These are phyloP conservation scores for Caenorhabditis briggsae DNA, from an alignment of 1,140 invertebrate species.

Conservation along the genomic window DNA sequence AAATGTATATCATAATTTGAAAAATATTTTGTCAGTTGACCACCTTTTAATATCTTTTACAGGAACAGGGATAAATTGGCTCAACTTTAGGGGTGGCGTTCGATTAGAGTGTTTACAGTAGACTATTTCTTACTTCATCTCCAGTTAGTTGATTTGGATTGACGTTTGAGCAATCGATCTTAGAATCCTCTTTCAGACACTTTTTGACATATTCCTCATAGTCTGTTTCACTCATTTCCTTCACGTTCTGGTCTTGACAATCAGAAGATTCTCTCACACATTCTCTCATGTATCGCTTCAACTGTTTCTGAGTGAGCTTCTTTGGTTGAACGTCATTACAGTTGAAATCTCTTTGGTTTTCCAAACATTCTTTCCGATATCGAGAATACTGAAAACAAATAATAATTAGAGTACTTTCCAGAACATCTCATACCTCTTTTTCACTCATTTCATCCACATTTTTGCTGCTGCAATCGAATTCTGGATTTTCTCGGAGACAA, in stretches of 20 bases:
- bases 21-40: too few species aligned
- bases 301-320: background rate
- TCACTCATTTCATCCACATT: constrained; percentile 21
- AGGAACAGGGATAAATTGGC: too few species aligned
- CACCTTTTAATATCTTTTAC: too few species aligned
- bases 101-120: background rate
- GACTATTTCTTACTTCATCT: background rate
- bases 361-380: constrained; percentile 5
- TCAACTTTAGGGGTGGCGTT: background rate
- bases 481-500: background rate
- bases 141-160: background rate
- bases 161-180: background rate
- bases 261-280: background rate
- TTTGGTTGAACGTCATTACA: background rate
- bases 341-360: background rate
- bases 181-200: background rate
- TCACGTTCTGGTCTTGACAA: background rate
- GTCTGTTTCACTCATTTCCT: background rate
- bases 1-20: too few species aligned
- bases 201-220: background rate
- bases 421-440: background rate
- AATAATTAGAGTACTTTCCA: background rate
- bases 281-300: background rate
- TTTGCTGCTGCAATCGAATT: background rate
- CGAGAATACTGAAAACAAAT: background rate